Percentiles rank a stretch among this genome's conserved stretches.
Conservation (phyloP, 2,113 vertebrate species). For the Urocynchramus pylzowi region DNA sequence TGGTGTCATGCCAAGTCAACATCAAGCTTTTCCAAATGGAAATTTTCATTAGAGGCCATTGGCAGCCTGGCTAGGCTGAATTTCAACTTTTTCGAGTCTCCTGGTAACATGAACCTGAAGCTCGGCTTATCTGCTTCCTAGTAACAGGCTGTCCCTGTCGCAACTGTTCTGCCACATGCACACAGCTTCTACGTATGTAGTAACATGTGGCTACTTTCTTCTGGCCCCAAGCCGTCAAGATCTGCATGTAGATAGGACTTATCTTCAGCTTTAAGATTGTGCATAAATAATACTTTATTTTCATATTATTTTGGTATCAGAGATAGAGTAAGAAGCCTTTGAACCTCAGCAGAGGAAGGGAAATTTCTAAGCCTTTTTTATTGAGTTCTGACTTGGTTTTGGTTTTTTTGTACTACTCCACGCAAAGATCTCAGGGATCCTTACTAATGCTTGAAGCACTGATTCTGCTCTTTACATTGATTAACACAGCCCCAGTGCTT, state of each 20-base stretch:
- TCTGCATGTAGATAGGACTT: background rate
- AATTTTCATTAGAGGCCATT: slow-evolving; percentile 81
- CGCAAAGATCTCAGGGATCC: background rate
- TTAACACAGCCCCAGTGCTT: slow-evolving; percentile 14
- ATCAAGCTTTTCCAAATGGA: slow-evolving; percentile 80
- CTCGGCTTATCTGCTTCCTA: slow-evolving; percentile 65
- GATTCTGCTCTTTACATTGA: slow-evolving; percentile 43
- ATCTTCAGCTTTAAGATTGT: background rate
- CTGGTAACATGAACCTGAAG: slow-evolving; percentile 71
- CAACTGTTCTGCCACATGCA: slow-evolving; percentile 39
- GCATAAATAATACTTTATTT: background rate
- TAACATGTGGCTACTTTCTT: background rate
- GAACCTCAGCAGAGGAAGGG: background rate
- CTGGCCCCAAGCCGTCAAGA: background rate
- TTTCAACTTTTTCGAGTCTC: slow-evolving; percentile 72
- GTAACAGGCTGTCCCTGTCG: slow-evolving; percentile 56
- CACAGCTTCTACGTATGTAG: background rate
- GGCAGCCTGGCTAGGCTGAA: slow-evolving; percentile 75
- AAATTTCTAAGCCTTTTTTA: slow-evolving; percentile 30
- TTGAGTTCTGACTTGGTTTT: background rate
- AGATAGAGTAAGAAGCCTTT: background rate
- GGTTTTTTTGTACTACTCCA: background rate
- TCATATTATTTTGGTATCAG: background rate
- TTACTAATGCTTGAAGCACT: background rate
- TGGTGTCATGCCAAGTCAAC: slow-evolving; percentile 85